Evolutionary conservation across 2,888 invertebrate genomes (phyloP).

Genomic region (Lamellibrachia columna): DNA sequence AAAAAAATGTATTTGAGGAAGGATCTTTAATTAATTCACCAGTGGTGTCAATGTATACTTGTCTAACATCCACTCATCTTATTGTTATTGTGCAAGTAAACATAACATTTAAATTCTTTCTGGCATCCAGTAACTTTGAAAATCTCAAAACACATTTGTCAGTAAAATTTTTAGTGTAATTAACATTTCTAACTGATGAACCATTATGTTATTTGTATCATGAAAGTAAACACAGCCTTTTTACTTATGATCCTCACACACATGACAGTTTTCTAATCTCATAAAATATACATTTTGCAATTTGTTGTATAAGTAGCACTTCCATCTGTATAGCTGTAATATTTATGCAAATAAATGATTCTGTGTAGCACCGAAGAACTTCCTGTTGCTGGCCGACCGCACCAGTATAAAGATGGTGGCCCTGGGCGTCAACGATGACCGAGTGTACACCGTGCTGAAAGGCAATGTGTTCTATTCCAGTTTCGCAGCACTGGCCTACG

Average conservation of each 20-base stretch:
- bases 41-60: no score
- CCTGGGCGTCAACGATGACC: neutral
- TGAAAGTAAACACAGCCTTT: no score
- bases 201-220: neutral
- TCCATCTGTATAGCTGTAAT: no score
- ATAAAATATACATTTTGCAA: no score
- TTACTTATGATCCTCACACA: no score
- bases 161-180: neutral
- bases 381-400: neutral
- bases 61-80: no score
- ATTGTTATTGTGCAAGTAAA: neutral
- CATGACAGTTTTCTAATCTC: no score
- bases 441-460: neutral
- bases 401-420: conserved; percentile 5
- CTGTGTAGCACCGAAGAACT: neutral
- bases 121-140: neutral
- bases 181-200: neutral
- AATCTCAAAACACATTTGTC: neutral
- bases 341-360: neutral
- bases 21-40: no score
- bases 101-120: neutral
- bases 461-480: neutral
- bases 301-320: no score
- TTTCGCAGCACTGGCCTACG: neutral
- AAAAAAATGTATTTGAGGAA: no score